Base-by-base conservation (phyloP, 2,113 vertebrate genomes). In the Chionodraco myersi region DNA sequence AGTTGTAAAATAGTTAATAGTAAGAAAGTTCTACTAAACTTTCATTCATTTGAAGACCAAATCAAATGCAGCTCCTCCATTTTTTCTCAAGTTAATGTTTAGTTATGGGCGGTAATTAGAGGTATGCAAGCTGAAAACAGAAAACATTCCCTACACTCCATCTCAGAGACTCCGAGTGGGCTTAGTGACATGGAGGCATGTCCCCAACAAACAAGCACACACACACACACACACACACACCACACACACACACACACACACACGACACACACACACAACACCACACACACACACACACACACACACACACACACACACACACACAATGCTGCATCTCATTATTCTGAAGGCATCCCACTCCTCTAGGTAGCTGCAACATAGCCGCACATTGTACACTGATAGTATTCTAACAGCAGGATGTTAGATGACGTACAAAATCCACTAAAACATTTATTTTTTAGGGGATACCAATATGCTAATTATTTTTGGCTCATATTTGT, bases 111-210 rank as follows among this genome's bases (percentile, higher is more conserved):
- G 13, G 49, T 15, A 2, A 16, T 51, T 51, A 18, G 49, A 15
- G 49, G 49, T 51, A 16, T 51, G 49, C 49, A 41, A 6, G 6
- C 36, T 41, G 36, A 41, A 6, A 41, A 34, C 13, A 41, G 12
- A 56, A 47, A 5, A 76, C 48, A 71, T 76, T 84, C 80, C 74
- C 49, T 18, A 26, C 63, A 44, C 69, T 60, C 75, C 73, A 74
- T 66, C 83, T 66, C 36, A 75, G 12, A 54, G 49, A 49, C 63
- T 14, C 61, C 54, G 77, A 87, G 82, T 80, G 87, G 85, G 68
- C 59, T 54, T 47, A 36, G 70, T 90, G 91, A 91, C 82, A 67
- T 41, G 51, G 66, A 77, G 79, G 79, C 72, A 66, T 85, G 82
- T 87, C 80, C 79, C 73, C 59, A 73, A 84, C 63, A 51, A 41